phyloP scores from a whole-genome alignment of 2,113 vertebrate species.

The Echinops telfairi region DNA sequence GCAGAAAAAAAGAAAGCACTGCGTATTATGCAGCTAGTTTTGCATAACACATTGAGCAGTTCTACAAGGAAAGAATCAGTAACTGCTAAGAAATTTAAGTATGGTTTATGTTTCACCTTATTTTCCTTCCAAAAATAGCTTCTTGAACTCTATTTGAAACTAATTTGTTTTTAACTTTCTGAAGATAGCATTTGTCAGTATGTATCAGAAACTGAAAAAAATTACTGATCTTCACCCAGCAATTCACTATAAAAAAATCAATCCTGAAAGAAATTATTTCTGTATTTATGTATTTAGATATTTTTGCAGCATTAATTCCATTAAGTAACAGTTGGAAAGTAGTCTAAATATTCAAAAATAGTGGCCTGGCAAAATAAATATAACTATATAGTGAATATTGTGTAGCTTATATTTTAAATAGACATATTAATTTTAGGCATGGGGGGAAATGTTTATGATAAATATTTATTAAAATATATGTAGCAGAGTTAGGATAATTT shows the following conservation, averaged over 20 bases:
- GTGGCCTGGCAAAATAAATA: neutral
- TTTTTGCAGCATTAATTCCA: neutral
- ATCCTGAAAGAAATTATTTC: slow-evolving; percentile 23
- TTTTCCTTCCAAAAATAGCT: slow-evolving; percentile 33
- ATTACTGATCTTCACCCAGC: neutral
- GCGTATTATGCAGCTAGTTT: slow-evolving; percentile 90
- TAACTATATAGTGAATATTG: neutral
- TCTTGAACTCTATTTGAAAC: slow-evolving; percentile 46
- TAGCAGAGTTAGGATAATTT: neutral
- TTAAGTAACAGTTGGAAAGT: neutral
- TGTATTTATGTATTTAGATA: neutral
- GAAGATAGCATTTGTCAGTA: neutral
- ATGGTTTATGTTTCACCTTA: slow-evolving; percentile 48
- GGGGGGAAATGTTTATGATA: neutral
- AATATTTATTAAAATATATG: neutral
- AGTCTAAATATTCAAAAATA: slow-evolving; percentile 32
- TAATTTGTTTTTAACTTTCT: slow-evolving; percentile 1
- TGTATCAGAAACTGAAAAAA: slow-evolving; percentile 18
- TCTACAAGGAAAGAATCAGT: slow-evolving; percentile 80
- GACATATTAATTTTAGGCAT: neutral
- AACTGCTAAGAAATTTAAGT: slow-evolving; percentile 93
- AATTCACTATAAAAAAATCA: slow-evolving; percentile 27
- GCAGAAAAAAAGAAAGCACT: slow-evolving; percentile 94
- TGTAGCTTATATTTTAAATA: neutral
- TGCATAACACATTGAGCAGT: slow-evolving; percentile 86